Percentiles rank a stretch among this genome's conserved stretches.
Conservation (phyloP, 2,888 invertebrate genomes). For the Cetonia aurata region DNA sequence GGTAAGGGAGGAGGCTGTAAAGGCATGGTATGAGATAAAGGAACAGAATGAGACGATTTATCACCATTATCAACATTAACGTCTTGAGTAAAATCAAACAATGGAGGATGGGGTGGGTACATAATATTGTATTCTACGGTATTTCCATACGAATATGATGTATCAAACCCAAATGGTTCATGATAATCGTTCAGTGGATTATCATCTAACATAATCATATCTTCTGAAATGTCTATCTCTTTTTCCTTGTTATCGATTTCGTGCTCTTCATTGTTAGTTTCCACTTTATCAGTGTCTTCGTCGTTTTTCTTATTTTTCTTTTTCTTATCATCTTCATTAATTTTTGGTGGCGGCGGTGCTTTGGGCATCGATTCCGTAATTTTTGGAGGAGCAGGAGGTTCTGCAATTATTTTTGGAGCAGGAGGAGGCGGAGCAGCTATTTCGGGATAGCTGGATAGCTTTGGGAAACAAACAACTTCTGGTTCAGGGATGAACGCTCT, state of each 20-base stretch:
- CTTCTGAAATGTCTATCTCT: conserved; percentile 34
- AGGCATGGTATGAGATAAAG: conserved; percentile 62
- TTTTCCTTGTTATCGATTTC: conserved; percentile 33
- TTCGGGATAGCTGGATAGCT: conserved; percentile 62
- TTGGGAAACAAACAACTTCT: conserved; percentile 65
- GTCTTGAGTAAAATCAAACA: conserved; percentile 59
- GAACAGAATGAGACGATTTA: conserved; percentile 52
- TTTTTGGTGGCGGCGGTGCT: conserved; percentile 60
- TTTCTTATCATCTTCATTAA: conserved; percentile 50
- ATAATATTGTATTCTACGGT: conserved; percentile 59
- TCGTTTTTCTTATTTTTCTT: conserved; percentile 34
- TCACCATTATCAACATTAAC: conserved; percentile 46
- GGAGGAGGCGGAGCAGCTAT: conserved; percentile 59
- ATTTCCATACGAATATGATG: conserved; percentile 41
- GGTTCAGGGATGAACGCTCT: conserved; percentile 65
- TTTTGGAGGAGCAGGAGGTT: conserved; percentile 56
- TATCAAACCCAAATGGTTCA: conserved; percentile 42
- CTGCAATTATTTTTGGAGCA: conserved; percentile 49
- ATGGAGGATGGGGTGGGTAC: conserved; percentile 56
- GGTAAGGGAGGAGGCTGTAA: conserved; percentile 64
- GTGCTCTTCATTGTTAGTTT: conserved; percentile 15
- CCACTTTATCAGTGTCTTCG: conserved; percentile 32
- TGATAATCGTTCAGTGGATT: conserved; percentile 44
- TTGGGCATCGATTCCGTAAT: conserved; percentile 53
- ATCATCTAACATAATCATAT: conserved; percentile 44